Conservation (phyloP, 2,888 invertebrate genomes). For the Eupithecia insigniata region DNA sequence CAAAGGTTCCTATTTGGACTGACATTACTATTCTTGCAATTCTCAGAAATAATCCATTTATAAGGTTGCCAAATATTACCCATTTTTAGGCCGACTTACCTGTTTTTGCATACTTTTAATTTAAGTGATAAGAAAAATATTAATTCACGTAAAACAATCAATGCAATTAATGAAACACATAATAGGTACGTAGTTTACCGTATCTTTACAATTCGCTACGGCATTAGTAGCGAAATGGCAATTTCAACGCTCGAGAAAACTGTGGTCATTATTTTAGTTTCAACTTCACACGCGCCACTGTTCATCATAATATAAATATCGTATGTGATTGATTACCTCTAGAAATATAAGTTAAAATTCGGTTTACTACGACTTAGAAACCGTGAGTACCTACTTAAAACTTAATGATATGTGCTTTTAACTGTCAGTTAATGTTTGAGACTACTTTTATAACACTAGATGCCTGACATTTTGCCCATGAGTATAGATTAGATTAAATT, state of each 20-base stretch:
- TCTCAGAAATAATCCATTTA: background rate
- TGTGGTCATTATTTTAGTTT: constrained; percentile 29
- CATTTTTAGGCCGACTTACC: background rate
- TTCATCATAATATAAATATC: background rate
- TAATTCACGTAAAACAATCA: background rate
- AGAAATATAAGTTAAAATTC: background rate
- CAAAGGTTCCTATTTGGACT: background rate
- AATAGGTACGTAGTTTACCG: constrained; percentile 6
- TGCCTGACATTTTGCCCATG: background rate
- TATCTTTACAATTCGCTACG: constrained; percentile 34
- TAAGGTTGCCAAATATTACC: background rate
- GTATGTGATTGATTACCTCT: too few relatives aligned
- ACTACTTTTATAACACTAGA: background rate
- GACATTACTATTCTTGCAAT: background rate
- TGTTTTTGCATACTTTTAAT: background rate
- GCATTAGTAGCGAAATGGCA: constrained; percentile 31
- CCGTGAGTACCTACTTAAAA: background rate
- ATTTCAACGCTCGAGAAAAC: constrained; percentile 34
- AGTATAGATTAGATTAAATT: constrained; percentile 1
- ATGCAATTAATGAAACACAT: background rate
- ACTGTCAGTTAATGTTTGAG: background rate
- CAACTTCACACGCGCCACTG: constrained; percentile 26
- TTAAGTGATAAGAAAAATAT: background rate
- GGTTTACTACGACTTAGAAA: background rate
- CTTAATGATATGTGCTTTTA: too few relatives aligned